These are phyloP conservation scores for Periplaneta americana DNA, from an alignment of 1,140 invertebrate species.

Conservation along the genomic window DNA sequence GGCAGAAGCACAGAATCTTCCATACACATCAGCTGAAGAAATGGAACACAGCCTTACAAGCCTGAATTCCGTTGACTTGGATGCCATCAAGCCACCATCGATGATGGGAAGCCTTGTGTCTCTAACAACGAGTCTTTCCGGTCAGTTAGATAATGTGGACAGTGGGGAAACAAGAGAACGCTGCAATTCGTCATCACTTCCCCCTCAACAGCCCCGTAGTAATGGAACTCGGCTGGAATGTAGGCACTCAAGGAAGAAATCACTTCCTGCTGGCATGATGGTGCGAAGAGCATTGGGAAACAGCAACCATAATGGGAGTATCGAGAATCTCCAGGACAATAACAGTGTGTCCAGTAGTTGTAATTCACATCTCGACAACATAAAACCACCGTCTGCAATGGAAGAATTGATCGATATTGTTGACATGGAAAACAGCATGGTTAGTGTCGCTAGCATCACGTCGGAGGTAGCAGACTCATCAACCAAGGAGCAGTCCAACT, in stretches of 20 bases:
- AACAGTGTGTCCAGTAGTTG: conserved; percentile 46
- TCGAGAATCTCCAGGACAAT: conserved; percentile 52
- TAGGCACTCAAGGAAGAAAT: conserved; percentile 49
- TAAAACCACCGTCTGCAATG: conserved; percentile 77
- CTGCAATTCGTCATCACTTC: conserved; percentile 29
- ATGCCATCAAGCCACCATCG: conserved; percentile 72
- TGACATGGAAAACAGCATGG: conserved; percentile 71
- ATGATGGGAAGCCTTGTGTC: conserved; percentile 50
- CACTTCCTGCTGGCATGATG: conserved; percentile 59
- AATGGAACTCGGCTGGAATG: conserved; percentile 19
- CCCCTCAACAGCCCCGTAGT: conserved; percentile 19
- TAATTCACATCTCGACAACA: conserved; percentile 63
- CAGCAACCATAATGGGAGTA: conserved; percentile 44
- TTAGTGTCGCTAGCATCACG: conserved; percentile 76
- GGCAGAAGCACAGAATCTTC: conserved; percentile 38
- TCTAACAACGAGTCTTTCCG: conserved; percentile 48
- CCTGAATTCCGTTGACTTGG: conserved; percentile 55
- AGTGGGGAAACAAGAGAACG: neutral
- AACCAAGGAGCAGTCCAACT: conserved; percentile 7
- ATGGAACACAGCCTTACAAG: conserved; percentile 51
- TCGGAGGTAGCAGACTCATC: conserved; percentile 61
- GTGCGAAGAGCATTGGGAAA: conserved; percentile 60
- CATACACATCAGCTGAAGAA: conserved; percentile 32
- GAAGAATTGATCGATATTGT: conserved; percentile 61
- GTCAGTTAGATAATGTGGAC: conserved; percentile 19